These are phyloP conservation scores for Chlamydotis undulata DNA, from an alignment of 2,113 vertebrate genomes.

Conservation along the genomic window DNA sequence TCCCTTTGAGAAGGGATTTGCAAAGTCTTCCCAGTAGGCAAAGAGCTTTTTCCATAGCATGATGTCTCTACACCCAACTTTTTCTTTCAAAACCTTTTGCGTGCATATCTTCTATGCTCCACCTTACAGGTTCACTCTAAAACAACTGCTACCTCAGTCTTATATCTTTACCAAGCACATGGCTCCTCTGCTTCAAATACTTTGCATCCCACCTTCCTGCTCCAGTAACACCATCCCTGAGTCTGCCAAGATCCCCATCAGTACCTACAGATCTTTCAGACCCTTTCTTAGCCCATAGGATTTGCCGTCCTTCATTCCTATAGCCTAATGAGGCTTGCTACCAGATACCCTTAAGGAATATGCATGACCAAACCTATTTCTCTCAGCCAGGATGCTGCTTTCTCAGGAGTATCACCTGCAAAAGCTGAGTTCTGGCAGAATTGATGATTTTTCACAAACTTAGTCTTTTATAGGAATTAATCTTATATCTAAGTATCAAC, in stretches of 20 bases:
- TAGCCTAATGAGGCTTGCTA: background rate
- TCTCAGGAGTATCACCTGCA: background rate
- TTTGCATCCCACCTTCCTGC: background rate
- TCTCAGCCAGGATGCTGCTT: background rate
- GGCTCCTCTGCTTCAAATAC: background rate
- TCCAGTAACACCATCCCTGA: background rate
- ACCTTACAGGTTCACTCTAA: background rate
- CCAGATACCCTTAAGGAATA: background rate
- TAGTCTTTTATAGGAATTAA: background rate
- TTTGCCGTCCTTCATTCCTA: background rate
- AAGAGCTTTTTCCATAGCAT: background rate
- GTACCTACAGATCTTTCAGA: background rate
- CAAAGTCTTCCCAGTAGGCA: background rate
- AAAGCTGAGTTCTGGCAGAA: background rate
- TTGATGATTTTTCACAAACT: background rate
- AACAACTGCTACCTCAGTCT: background rate
- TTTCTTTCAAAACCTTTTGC: background rate
- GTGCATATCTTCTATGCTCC: background rate
- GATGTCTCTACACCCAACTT: background rate
- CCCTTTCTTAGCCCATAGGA: background rate
- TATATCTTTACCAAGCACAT: background rate
- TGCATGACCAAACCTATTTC: background rate
- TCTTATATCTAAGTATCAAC: background rate
- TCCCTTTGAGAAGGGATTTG: background rate
- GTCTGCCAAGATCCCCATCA: background rate